Conservation (phyloP, 2,888 invertebrate species). For the Drosophila conformis region DNA sequence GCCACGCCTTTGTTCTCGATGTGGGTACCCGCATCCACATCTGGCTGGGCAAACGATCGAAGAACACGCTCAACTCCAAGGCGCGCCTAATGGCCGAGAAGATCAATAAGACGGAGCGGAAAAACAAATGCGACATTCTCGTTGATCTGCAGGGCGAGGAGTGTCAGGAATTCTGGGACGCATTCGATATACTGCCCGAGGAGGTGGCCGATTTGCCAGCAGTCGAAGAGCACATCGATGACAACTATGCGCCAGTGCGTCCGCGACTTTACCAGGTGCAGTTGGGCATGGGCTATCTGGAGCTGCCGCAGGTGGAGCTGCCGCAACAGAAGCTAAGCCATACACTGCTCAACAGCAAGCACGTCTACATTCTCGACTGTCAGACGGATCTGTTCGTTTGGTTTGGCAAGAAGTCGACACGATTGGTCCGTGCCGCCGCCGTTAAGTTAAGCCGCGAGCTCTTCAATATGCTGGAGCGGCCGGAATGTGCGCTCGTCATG, state of each 20-base stretch:
- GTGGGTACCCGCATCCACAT: conserved; percentile 93
- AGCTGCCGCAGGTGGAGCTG: conserved; percentile 96
- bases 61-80: conserved; percentile 94
- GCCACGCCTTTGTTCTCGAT: conserved; percentile 96
- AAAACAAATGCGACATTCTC: conserved; percentile 96
- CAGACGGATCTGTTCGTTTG: conserved; percentile 97
- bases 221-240: conserved; percentile 83
- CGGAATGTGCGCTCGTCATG: conserved; percentile 94
- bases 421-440: conserved; percentile 97
- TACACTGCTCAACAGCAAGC: conserved; percentile 93
- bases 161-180: conserved; percentile 93
- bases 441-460: conserved; percentile 98
- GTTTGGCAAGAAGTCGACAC: conserved; percentile 99
- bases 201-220: conserved; percentile 84
- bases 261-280: conserved; percentile 97
- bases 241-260: conserved; percentile 79
- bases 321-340: conserved; percentile 91
- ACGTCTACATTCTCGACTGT: conserved; percentile 98
- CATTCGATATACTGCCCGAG: conserved; percentile 86
- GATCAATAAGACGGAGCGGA: conserved; percentile 99
- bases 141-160: conserved; percentile 94
- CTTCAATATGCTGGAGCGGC: conserved; percentile 96
- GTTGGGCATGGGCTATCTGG: conserved; percentile 99
- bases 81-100: conserved; percentile 95
- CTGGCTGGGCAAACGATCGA: conserved; percentile 92